phyloP scores from a whole-genome alignment of 35 echinoderm and acorn worm genomes.

The Ophiothrix spiculata region DNA sequence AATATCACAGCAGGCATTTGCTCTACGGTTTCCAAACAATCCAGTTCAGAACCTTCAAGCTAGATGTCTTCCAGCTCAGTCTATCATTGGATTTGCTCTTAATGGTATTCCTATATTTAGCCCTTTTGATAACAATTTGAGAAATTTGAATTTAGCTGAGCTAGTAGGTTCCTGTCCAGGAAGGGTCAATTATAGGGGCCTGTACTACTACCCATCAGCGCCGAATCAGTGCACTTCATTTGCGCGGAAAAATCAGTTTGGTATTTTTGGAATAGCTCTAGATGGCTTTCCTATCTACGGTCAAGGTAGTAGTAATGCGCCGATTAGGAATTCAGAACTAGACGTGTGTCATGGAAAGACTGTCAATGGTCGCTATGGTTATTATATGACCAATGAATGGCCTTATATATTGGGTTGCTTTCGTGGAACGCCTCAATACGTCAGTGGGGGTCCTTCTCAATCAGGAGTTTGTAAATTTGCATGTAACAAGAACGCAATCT shows the following conservation, averaged over 20 bases:
- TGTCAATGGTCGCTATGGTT: neutral
- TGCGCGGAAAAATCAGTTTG: neutral
- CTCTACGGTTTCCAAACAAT: neutral
- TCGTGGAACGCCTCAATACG: neutral
- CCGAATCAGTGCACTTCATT: neutral
- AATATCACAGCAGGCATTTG: neutral
- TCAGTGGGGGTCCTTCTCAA: neutral
- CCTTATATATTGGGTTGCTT: neutral
- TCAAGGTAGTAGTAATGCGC: neutral
- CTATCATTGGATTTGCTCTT: neutral
- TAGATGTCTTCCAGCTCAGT: neutral
- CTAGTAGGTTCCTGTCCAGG: neutral
- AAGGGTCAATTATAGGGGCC: neutral
- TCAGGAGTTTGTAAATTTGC: neutral
- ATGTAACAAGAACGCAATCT: neutral
- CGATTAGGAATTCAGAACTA: neutral
- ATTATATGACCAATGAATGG: neutral
- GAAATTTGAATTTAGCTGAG: neutral
- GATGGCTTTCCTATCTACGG: neutral
- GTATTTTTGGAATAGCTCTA: neutral
- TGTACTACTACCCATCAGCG: neutral
- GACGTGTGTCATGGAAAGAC: neutral
- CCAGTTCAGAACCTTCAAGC: neutral
- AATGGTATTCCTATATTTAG: slow-evolving; percentile 1
- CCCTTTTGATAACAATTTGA: neutral